These are phyloP conservation scores for Petrocephalus zakoni DNA, from an alignment of 2,113 vertebrate genomes.

Conservation along the genomic window DNA sequence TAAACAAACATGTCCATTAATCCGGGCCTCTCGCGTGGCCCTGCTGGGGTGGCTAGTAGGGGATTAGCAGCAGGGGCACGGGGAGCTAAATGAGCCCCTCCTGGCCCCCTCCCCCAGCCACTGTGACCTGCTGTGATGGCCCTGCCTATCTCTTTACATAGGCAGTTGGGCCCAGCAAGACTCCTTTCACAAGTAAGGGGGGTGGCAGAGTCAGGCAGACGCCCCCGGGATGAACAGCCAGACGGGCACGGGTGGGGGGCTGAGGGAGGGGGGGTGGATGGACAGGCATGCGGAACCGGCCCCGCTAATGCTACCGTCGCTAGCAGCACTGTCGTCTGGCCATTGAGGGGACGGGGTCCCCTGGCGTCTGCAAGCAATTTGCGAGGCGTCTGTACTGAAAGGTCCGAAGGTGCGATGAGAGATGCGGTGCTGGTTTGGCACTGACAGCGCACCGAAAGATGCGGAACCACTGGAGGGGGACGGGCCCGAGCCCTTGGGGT, in stretches of 20 bases:
- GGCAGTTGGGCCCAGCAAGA: constrained; percentile 85
- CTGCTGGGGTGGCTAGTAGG: constrained; percentile 50
- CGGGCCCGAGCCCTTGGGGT: neutral
- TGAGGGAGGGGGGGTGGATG: neutral
- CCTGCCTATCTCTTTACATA: constrained; percentile 83
- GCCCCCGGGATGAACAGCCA: constrained; percentile 9
- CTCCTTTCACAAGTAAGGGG: constrained; percentile 60
- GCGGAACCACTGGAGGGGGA: neutral
- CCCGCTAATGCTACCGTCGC: constrained; percentile 28
- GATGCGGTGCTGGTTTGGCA: neutral
- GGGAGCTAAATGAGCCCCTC: constrained; percentile 30
- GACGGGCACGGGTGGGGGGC: constrained; percentile 32
- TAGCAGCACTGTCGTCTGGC: constrained; percentile 27
- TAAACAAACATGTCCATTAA: constrained; percentile 75
- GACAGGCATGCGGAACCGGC: constrained; percentile 34
- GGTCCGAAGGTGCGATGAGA: neutral
- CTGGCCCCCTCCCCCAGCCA: constrained; percentile 46
- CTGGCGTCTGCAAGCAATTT: neutral
- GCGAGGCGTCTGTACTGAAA: neutral
- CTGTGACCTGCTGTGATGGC: constrained; percentile 62
- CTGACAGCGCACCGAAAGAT: neutral
- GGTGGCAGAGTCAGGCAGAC: constrained; percentile 29
- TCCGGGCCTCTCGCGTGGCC: constrained; percentile 51
- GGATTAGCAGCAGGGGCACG: constrained; percentile 41
- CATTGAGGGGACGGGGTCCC: constrained; percentile 12